Conservation (phyloP, 2,888 invertebrate species). For the Melangyna quadrimaculata region DNA sequence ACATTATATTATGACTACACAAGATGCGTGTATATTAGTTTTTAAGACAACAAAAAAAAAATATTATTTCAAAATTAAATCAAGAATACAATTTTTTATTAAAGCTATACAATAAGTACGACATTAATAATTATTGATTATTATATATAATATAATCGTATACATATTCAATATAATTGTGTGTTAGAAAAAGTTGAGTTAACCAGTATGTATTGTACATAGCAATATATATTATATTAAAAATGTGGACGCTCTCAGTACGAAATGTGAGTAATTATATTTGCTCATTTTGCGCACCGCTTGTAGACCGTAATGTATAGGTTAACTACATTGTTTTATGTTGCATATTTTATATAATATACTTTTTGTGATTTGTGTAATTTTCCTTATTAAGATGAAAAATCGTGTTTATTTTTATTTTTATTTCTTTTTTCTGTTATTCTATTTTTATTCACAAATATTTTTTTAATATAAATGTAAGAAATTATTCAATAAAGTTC, state of each 20-base stretch:
- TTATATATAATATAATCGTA: slow-evolving; percentile 33
- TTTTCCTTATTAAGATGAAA: slow-evolving; percentile 55
- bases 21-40: slow-evolving; percentile 29
- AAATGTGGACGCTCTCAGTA: slow-evolving; percentile 34
- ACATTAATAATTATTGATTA: slow-evolving; percentile 50
- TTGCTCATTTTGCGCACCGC: slow-evolving; percentile 51
- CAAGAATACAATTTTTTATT: slow-evolving; percentile 45
- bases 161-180: slow-evolving; percentile 59
- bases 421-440: slow-evolving; percentile 62
- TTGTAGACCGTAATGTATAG: slow-evolving; percentile 60
- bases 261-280: slow-evolving; percentile 11
- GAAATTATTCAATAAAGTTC: slow-evolving; percentile 59
- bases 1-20: not conserved
- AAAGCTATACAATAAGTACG: slow-evolving; percentile 35
- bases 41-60: slow-evolving; percentile 1
- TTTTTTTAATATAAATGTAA: slow-evolving; percentile 57
- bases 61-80: slow-evolving; percentile 27
- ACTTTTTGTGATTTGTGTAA: slow-evolving; percentile 59
- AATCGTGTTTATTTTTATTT: slow-evolving; percentile 43
- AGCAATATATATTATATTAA: not conserved
- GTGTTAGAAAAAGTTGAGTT: slow-evolving; percentile 42
- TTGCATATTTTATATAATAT: slow-evolving; percentile 34
- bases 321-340: slow-evolving; percentile 58
- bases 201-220: slow-evolving; percentile 27
- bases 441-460: slow-evolving; percentile 65